Evolutionary conservation across 2,888 invertebrate genomes (phyloP).

Genomic region (Epiblema foenella): DNA sequence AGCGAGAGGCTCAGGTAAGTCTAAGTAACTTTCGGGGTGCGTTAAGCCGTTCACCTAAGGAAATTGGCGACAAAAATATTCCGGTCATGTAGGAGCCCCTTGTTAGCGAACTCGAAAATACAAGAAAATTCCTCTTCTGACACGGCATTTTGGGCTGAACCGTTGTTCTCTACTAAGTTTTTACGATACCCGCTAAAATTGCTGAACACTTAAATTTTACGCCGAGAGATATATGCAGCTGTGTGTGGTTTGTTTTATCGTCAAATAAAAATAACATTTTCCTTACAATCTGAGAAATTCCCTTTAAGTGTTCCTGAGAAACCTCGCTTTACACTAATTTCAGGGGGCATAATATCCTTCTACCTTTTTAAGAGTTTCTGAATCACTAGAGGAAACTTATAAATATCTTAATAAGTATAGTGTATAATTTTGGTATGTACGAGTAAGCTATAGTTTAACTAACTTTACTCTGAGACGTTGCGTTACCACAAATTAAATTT

Average conservation of each 20-base stretch:
- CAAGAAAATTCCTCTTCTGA: slow-evolving; percentile 70
- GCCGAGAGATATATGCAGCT: slow-evolving; percentile 65
- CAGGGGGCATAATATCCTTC: neutral
- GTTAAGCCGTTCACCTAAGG: slow-evolving; percentile 76
- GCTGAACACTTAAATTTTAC: slow-evolving; percentile 70
- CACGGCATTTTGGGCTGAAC: slow-evolving; percentile 67
- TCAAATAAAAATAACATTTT: slow-evolving; percentile 53
- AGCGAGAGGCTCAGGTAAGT: slow-evolving; percentile 70
- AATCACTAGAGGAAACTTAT: neutral
- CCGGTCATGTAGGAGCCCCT: slow-evolving; percentile 79
- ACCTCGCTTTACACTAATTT: slow-evolving; percentile 29
- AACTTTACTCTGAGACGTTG: too few species aligned
- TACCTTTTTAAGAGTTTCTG: neutral
- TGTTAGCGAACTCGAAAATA: slow-evolving; percentile 77
- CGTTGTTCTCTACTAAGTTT: slow-evolving; percentile 65
- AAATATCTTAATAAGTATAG: too few species aligned
- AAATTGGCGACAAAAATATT: slow-evolving; percentile 82
- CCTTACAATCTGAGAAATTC: slow-evolving; percentile 49
- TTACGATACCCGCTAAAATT: slow-evolving; percentile 64
- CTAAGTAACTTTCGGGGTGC: slow-evolving; percentile 72
- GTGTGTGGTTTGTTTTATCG: slow-evolving; percentile 56
- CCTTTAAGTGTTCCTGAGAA: neutral
- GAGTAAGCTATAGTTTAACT: too few species aligned
- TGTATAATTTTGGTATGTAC: too few species aligned
- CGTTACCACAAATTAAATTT: too few species aligned